Conservation (phyloP, 1,140 invertebrate species). For the Hylaeus volcanicus region DNA sequence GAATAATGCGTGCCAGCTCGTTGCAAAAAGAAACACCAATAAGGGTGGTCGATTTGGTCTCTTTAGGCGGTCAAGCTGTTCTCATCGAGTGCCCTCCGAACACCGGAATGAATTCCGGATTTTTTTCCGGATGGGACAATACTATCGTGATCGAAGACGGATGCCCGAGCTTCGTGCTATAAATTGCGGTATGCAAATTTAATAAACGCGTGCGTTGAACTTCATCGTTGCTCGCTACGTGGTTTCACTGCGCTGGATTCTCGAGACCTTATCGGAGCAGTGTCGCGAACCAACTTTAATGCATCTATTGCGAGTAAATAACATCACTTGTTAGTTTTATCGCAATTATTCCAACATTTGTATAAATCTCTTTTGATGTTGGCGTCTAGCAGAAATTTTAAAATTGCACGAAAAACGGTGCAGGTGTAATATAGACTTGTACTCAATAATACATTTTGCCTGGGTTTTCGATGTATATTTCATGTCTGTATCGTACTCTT, state of each 20-base stretch:
- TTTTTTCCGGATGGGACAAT: conserved; percentile 52
- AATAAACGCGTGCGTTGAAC: conserved; percentile 59
- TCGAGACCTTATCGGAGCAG: conserved; percentile 25
- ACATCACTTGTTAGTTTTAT: not conserved
- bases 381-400: too few relatives aligned
- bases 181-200: conserved; percentile 72
- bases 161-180: conserved; percentile 53
- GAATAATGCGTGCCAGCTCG: conserved; percentile 28
- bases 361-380: too few relatives aligned
- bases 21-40: conserved; percentile 29
- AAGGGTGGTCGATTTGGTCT: conserved; percentile 2
- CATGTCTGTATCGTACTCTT: too few relatives aligned
- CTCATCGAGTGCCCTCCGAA: conserved; percentile 28
- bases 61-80: conserved; percentile 29
- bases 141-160: conserved; percentile 64
- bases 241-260: conserved; percentile 46
- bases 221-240: conserved; percentile 36
- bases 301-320: conserved; percentile 12
- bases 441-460: too few relatives aligned
- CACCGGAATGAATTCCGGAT: conserved; percentile 28
- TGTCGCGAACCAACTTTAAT: conserved; percentile 16
- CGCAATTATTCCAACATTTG: too few relatives aligned
- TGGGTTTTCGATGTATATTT: too few relatives aligned
- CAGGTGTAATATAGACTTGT: too few relatives aligned
- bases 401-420: too few relatives aligned